Base-by-base conservation (phyloP, 1,140 invertebrate genomes). In the Arctopsyche grandis region DNA sequence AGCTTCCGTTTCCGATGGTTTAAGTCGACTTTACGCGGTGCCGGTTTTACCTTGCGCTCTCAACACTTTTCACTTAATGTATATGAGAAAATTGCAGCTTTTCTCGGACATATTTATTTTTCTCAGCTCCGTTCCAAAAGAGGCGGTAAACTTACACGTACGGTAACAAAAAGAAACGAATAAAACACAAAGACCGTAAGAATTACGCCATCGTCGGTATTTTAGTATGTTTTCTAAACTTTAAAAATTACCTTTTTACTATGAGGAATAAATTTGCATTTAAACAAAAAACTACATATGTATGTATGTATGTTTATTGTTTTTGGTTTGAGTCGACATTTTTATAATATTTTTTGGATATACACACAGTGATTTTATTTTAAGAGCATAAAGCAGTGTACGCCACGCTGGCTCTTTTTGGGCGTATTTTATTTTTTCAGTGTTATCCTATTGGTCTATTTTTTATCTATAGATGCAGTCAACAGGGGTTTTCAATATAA, bases 41-140 rank as follows among this genome's bases (percentile, higher is more conserved):
- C 29, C 1, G 56, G 3, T 52, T 52, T 52, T 10, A 16, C 48
- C 16, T 52, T 12, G 16, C 48, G 63, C 63, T 29, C 26, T 29
- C 21, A 66, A 29, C 24, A 66, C 24, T 26, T 66, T 66, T 66
- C 63, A 66, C 63, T 66, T 66, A 66, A 66, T 22, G 63, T 66
- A 22, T 29, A 26, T 22, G 24, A 22, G 21, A 66, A 66, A 66
- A 22, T 66, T 19, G 19, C 19, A 24, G 19, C 21, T 66, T 66
- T 26, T 22, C 63, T 26, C 16, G n/a, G 58, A 60, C n/a, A 60
- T 9, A 9, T 19, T 22, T 60, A 5, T 22, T 60, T 22, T 52
- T 66, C 10, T 24, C 14, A 5, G 21, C 63, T 14, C 63, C 9
- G 63, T 22, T 29, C 63, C 22, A 26, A 26, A 66, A 22, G 22